phyloP scores from a whole-genome alignment of 2,888 invertebrate species.

The Cheilosia scutellata region DNA sequence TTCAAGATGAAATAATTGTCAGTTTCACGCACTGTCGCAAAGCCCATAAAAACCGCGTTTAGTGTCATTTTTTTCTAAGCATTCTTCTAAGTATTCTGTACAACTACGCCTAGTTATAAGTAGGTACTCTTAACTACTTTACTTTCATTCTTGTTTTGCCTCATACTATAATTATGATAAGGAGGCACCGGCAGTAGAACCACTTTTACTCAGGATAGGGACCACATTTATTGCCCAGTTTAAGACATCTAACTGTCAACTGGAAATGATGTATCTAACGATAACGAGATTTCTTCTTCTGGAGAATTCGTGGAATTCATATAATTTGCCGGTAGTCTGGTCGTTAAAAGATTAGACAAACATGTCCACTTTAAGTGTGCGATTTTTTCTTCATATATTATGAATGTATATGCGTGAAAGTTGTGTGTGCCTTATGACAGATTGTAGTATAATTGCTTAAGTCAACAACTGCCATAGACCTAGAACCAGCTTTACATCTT shows the following conservation, averaged over 20 bases:
- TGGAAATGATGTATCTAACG: neutral
- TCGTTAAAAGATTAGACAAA: neutral
- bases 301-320: neutral
- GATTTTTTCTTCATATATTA: neutral
- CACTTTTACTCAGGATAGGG: neutral
- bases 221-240: neutral
- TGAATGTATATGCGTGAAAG: constrained; percentile 4
- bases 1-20: neutral
- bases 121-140: too few species aligned
- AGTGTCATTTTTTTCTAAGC: neutral
- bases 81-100: neutral
- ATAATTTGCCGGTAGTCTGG: neutral
- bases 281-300: neutral
- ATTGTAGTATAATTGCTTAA: neutral
- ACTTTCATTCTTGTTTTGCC: neutral
- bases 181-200: neutral
- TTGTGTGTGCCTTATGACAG: neutral
- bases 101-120: neutral
- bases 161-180: neutral
- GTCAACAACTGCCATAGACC: too few species aligned
- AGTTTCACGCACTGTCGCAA: neutral
- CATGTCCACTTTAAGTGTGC: neutral
- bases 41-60: neutral
- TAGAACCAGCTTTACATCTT: neutral
- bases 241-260: neutral